Evolutionary conservation across 2,113 vertebrate species (phyloP).

Genomic region (Gyps fulvus): DNA sequence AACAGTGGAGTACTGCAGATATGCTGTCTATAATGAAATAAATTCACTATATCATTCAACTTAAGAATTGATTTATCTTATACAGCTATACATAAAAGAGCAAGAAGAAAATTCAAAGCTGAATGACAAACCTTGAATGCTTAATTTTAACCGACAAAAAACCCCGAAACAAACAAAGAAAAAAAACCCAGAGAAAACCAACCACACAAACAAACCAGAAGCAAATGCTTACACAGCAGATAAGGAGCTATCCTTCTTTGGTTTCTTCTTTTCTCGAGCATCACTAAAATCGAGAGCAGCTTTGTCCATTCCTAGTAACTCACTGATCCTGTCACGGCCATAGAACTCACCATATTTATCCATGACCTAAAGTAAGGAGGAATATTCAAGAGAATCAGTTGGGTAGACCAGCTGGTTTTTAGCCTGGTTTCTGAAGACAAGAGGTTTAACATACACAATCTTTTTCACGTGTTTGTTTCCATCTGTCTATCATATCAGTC

Average conservation of each 20-base stretch:
- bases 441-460: not conserved
- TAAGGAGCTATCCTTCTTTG: slow-evolving; percentile 91
- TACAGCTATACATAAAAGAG: not conserved
- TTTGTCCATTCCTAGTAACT: slow-evolving; percentile 94
- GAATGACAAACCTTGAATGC: not conserved
- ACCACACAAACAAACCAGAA: not conserved
- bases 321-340: slow-evolving; percentile 93
- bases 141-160: not conserved
- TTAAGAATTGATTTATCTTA: not conserved
- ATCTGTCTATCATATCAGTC: not conserved
- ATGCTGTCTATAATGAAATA: not conserved
- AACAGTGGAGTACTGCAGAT: not conserved
- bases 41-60: not conserved
- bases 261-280: slow-evolving; percentile 90
- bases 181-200: not conserved
- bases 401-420: not conserved
- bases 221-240: slow-evolving; percentile 87
- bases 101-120: not conserved
- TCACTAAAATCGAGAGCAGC: slow-evolving; percentile 95
- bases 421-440: not conserved
- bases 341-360: slow-evolving; percentile 98
- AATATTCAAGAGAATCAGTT: not conserved
- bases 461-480: not conserved
- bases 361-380: slow-evolving; percentile 82
- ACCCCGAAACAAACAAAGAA: accelerated